Conservation (phyloP, 2,888 invertebrate genomes). For the Drosophila eohydei region DNA sequence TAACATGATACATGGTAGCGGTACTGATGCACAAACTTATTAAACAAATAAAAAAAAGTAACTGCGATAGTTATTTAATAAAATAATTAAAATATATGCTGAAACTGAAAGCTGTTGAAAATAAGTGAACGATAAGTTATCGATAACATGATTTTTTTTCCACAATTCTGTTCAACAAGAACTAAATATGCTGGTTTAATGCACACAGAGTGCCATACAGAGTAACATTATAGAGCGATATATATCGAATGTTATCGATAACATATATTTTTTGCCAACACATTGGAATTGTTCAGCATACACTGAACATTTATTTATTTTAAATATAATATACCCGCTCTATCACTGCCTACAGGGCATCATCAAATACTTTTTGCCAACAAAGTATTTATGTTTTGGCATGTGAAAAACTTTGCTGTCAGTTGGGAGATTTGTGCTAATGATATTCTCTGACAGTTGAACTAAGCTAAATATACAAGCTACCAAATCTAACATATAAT, state of each 20-base stretch:
- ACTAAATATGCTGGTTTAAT: too few relatives aligned
- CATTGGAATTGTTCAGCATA: not conserved
- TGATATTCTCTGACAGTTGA: slow-evolving; percentile 52
- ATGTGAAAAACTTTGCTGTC: slow-evolving; percentile 50
- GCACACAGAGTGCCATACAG: too few relatives aligned
- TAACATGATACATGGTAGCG: not conserved
- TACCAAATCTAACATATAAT: slow-evolving; percentile 6
- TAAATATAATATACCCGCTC: not conserved
- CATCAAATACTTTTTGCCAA: slow-evolving; percentile 26
- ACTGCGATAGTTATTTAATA: too few relatives aligned
- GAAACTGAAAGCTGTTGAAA: too few relatives aligned
- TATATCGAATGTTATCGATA: not conserved
- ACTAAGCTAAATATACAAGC: slow-evolving; percentile 18
- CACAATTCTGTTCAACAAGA: too few relatives aligned
- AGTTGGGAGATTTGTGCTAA: slow-evolving; percentile 48
- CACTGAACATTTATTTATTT: not conserved
- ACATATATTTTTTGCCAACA: too few relatives aligned
- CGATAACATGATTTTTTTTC: not conserved
- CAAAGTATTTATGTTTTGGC: slow-evolving; percentile 42
- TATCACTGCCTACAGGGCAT: slow-evolving; percentile 4
- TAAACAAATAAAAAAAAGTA: too few relatives aligned
- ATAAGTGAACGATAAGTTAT: not conserved
- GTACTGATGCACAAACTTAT: not conserved
- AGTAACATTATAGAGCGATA: not conserved
- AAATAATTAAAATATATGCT: not conserved